Conservation (phyloP, 2,888 invertebrate species). For the Netelia fuscicornis region DNA sequence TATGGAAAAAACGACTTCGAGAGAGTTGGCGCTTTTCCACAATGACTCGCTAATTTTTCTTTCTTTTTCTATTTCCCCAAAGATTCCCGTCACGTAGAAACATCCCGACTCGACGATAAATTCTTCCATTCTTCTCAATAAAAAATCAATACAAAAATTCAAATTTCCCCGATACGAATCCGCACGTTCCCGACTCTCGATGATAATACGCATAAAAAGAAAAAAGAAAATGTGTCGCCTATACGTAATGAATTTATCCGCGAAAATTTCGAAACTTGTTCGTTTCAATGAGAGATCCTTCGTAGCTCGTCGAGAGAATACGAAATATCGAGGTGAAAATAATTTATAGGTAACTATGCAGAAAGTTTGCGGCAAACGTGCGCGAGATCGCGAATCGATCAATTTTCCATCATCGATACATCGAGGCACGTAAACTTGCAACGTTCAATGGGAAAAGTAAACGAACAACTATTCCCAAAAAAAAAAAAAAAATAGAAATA, state of each 20-base stretch:
- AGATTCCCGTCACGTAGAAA: slow-evolving; percentile 29
- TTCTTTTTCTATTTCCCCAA: not conserved
- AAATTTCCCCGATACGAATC: not conserved
- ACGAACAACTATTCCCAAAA: not conserved
- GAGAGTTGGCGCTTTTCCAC: slow-evolving; percentile 33
- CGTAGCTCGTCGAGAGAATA: slow-evolving; percentile 29
- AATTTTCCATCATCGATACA: slow-evolving; percentile 10
- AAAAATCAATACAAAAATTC: not conserved
- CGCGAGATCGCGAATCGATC: slow-evolving; percentile 45
- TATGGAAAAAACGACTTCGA: not conserved
- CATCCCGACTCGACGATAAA: not conserved
- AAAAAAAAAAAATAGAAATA: not conserved
- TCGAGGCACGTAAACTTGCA: slow-evolving; percentile 5
- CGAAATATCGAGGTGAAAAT: slow-evolving; percentile 34
- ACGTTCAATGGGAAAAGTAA: not conserved
- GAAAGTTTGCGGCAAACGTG: slow-evolving; percentile 12
- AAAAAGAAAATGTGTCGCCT: not conserved
- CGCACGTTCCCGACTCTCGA: not conserved
- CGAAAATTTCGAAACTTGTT: slow-evolving; percentile 41
- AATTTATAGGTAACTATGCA: not conserved
- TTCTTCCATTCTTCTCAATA: not conserved
- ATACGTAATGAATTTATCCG: not conserved
- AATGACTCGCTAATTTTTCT: slow-evolving; percentile 9
- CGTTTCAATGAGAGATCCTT: not conserved
- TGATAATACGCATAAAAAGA: not conserved